These are phyloP conservation scores for Natator depressus DNA, from an alignment of 2,113 vertebrate genomes.

Conservation along the genomic window DNA sequence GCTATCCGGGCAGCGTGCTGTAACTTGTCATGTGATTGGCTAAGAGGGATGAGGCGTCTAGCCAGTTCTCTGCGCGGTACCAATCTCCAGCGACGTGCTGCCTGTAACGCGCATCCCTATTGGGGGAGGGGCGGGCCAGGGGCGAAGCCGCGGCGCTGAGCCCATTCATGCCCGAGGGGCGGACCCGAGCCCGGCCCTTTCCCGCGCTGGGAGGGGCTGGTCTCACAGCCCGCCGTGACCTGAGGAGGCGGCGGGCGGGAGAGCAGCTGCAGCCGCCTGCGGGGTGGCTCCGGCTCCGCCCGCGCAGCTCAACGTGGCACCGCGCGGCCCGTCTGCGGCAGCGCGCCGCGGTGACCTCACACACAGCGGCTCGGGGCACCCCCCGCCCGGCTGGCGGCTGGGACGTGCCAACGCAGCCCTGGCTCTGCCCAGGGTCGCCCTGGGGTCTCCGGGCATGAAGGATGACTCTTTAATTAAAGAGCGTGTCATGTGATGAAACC, in stretches of 20 bases:
- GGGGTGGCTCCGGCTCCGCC: neutral
- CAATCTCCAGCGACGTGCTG: neutral
- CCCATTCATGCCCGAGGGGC: neutral
- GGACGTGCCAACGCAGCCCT: neutral
- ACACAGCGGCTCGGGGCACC: fast-evolving
- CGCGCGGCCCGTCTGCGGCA: neutral
- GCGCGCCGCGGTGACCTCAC: fast-evolving
- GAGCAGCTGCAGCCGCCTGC: no score
- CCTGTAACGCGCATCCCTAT: neutral
- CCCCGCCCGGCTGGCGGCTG: no score
- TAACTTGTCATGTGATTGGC: neutral
- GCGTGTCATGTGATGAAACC: no score
- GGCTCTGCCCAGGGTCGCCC: neutral
- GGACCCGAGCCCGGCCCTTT: neutral
- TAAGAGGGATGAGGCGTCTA: neutral
- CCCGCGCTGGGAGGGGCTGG: no score
- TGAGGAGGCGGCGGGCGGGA: neutral
- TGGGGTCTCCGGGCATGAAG: fast-evolving
- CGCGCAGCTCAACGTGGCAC: neutral
- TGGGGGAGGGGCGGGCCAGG: neutral
- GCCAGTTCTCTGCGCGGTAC: neutral
- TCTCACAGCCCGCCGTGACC: neutral
- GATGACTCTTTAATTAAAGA: no score
- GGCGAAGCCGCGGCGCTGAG: no score
- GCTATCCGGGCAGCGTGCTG: neutral